phyloP scores from a whole-genome alignment of 2,888 invertebrate genomes.

The Dasypogon diadema region DNA sequence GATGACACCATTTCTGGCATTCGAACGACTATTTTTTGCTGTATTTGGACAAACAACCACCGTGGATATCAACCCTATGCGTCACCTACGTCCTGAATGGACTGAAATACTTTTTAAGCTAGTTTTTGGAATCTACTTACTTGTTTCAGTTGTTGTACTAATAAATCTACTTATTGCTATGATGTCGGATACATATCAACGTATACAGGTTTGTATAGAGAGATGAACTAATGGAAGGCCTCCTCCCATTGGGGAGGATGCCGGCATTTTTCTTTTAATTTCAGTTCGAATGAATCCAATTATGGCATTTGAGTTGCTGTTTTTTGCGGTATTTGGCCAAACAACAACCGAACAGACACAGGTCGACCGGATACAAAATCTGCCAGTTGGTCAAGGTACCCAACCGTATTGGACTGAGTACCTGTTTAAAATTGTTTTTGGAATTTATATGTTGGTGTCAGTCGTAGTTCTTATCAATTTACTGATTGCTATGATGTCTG shows the following conservation, averaged over 20 bases:
- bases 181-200: slow-evolving; percentile 99
- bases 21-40: slow-evolving; percentile 98
- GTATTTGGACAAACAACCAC: slow-evolving; percentile 95
- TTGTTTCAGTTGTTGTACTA: slow-evolving; percentile 97
- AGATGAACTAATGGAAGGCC: slow-evolving; percentile 51
- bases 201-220: slow-evolving; percentile 89
- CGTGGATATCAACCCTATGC: slow-evolving; percentile 84
- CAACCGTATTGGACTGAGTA: slow-evolving; percentile 88
- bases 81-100: slow-evolving; percentile 80
- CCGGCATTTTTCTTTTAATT: slow-evolving; percentile 60
- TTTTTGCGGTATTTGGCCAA: slow-evolving; percentile 98
- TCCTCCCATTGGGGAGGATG: slow-evolving; percentile 51
- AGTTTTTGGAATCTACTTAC: slow-evolving; percentile 96
- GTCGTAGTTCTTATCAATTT: slow-evolving; percentile 99
- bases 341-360: slow-evolving; percentile 85
- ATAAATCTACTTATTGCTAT: slow-evolving; percentile 99
- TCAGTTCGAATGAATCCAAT: slow-evolving; percentile 92
- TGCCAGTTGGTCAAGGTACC: slow-evolving; percentile 72
- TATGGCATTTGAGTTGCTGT: slow-evolving; percentile 96
- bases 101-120: slow-evolving; percentile 89
- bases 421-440: slow-evolving; percentile 89
- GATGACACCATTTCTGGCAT: slow-evolving; percentile 90
- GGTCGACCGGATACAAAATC: slow-evolving; percentile 73
- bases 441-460: slow-evolving; percentile 98
- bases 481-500: slow-evolving; percentile 99